phyloP scores from a whole-genome alignment of 2,888 invertebrate species.

The Eupithecia subfuscata region DNA sequence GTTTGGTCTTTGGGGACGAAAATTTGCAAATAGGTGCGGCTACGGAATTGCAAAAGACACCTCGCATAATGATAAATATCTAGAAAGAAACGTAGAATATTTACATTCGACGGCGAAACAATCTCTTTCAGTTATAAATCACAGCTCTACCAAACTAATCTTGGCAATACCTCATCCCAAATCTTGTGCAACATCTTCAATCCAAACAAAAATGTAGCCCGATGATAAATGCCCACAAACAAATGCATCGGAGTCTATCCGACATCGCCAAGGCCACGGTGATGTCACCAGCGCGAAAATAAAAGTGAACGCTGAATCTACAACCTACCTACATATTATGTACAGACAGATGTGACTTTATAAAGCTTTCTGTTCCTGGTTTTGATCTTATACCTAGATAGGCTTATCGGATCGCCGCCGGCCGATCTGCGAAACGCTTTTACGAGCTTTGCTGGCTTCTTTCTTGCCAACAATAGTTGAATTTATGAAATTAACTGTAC shows the following conservation, averaged over 20 bases:
- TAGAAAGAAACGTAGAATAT: not conserved
- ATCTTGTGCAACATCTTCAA: slow-evolving; percentile 10
- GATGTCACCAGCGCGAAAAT: slow-evolving; percentile 62
- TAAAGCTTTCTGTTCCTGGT: not conserved
- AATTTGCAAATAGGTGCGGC: not conserved
- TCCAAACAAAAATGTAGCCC: slow-evolving; percentile 20
- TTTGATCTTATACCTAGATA: not conserved
- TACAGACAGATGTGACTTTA: not conserved
- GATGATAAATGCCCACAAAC: slow-evolving; percentile 26
- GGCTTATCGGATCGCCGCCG: not conserved
- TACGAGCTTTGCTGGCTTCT: not conserved
- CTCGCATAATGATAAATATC: not conserved
- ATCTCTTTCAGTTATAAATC: not conserved
- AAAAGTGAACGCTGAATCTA: slow-evolving; percentile 49
- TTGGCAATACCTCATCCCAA: slow-evolving; percentile 9
- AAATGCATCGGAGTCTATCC: slow-evolving; percentile 47
- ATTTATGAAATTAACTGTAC: not conserved
- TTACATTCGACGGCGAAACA: not conserved
- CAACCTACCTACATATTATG: not conserved
- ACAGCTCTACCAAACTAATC: not conserved
- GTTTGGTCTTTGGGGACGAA: not conserved
- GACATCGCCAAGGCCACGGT: slow-evolving; percentile 36
- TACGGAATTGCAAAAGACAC: not conserved
- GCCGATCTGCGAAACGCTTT: not conserved
- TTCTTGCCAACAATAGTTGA: slow-evolving; percentile 5